Evolutionary conservation across 2,797 vertebrate genomes (phyloP).

Genomic region (Peromyscus aztecus): DNA sequence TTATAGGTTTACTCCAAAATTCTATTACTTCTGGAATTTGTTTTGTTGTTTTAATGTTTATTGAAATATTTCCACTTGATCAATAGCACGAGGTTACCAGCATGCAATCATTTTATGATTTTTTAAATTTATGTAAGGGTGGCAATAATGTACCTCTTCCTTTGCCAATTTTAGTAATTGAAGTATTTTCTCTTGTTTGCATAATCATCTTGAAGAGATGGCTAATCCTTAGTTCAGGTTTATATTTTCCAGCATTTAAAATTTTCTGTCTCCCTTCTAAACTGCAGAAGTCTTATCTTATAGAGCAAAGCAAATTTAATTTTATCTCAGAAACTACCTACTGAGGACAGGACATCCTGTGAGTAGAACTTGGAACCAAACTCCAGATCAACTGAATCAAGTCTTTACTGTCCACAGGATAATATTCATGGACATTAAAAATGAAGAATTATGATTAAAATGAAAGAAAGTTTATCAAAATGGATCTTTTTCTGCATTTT

Average conservation of each 20-base stretch:
- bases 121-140: neutral
- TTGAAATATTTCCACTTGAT: neutral
- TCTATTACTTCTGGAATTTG: neutral
- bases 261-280: neutral
- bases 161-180: neutral
- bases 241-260: neutral
- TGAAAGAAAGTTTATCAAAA: neutral
- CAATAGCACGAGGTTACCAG: neutral
- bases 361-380: neutral
- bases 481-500: neutral
- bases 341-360: neutral
- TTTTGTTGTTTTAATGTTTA: neutral
- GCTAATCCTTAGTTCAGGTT: neutral
- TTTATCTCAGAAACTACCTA: neutral
- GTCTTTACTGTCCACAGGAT: too few relatives aligned
- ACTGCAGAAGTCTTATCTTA: neutral
- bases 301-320: neutral
- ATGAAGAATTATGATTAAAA: neutral
- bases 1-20: neutral
- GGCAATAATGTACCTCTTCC: neutral
- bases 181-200: neutral
- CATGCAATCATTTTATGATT: neutral
- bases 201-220: neutral
- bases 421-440: neutral
- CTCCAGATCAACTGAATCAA: neutral